Evolutionary conservation across 1,140 invertebrate species (phyloP), one percentile per base, ranked within the genome.

Genomic region (Heliconius nattereri): DNA sequence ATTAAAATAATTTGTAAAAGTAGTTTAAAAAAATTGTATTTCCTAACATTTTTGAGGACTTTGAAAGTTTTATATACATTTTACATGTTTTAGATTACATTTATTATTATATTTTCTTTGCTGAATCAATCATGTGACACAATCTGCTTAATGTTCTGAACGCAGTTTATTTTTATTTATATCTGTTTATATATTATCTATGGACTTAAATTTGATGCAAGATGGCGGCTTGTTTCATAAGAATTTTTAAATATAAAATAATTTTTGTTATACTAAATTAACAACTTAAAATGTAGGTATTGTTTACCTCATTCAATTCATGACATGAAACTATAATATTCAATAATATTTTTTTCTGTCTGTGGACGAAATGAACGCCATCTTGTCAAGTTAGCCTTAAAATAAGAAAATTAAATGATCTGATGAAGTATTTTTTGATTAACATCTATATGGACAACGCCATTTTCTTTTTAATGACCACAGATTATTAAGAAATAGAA

Each of bases 81-180:
- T 66, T 66, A 66, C 26, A 29, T 66, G 23, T 66, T 66, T 66
- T 66, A 66, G 60, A 66, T 66, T 23, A 57, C 54, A 57, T 57
- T 57, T 57, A 57, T 57, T 23, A 57, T 66, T 19, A 26, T 66
- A 26, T 66, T 66, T 60, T 66, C n/a, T 66, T 66, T 16, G 9
- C 60, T 66, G 60, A 66, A 66, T 26, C 60, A 66, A 66, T 66
- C 60, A 66, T 66, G 60, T 66, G 29, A 66, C 57, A 20, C 54
- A 13, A 66, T 66, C 8, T 66, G n/a, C 8, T 66, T 26, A 3
- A 13, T 66, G 60, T 26, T 26, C 60, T 29, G 60, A 66, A 66
- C 26, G 23, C 60, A 66, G 23, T 66, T 29, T 29, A n/a, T 13
- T 29, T 29, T 66, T 66, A 13, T 11, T 16, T 29, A 16, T 29